Base-by-base conservation (phyloP, 2,113 vertebrate genomes). In the Murina feae region DNA sequence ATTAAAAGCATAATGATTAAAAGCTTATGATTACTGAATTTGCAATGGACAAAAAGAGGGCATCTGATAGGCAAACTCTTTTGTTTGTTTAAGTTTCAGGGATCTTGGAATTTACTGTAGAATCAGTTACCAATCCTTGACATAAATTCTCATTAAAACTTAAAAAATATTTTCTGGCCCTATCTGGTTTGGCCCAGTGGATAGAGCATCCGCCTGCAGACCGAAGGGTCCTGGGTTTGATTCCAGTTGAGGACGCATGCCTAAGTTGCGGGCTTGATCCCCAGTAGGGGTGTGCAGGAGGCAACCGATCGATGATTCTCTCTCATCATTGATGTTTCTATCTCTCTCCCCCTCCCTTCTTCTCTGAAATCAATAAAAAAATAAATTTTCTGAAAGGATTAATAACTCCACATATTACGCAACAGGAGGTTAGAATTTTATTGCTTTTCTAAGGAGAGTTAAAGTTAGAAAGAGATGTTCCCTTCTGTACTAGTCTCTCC, bases 1-100 rank as follows among this genome's bases (percentile, higher is more conserved):
- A 89, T 69, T 66, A 86, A 79, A 97, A 92, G 85, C 39, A 21
- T n/a, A 66, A n/a, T n/a, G n/a, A n/a, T n/a, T n/a, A n/a, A n/a
- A 81, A 30, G 28, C 14, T 84, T 89, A 32, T 6, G 30, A 82
- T 18, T 82, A 82, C 5, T 90, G 74, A 74, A 89, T 89, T n/a
- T 74, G 63, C 18, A 79, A 10, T 42, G 39, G 8, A 69, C 16
- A 90, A 82, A 95, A 88, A 71, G 25, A 82, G 14, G 10, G 49
- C 18, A 83, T 63, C 14, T 78, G 42, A 78, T 21, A 84, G 63
- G 37, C 63, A 94, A 85, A 87, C 17, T 58, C 51, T 81, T 74
- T 47, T 66, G 49, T 89, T 65, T 84, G 21, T 76, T 84, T 69
- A 80, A 80, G 83, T 89, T 75, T 94, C 47, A 90, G 53, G 37